These are phyloP conservation scores for Keiferia lycopersicella DNA, from an alignment of 2,888 invertebrate species.

Conservation along the genomic window DNA sequence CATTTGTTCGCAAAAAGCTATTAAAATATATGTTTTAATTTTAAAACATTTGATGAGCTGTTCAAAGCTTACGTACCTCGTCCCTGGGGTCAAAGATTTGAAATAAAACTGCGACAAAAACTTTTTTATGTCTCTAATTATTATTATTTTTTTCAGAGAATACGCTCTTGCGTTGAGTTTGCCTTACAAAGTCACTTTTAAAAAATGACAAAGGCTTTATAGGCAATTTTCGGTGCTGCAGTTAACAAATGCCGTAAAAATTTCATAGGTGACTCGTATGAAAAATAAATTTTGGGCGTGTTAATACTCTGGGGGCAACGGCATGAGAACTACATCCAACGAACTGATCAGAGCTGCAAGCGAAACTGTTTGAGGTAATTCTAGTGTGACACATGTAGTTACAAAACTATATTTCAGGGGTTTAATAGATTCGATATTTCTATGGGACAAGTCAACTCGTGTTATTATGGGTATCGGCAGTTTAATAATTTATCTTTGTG, in stretches of 20 bases:
- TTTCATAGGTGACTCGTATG: conserved; percentile 59
- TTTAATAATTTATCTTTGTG: too few species aligned
- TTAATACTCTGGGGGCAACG: conserved; percentile 53
- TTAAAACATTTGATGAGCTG: background rate
- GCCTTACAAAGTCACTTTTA: conserved; percentile 22
- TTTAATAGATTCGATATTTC: too few species aligned
- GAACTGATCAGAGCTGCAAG: background rate
- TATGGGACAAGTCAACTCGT: too few species aligned
- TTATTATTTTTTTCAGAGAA: background rate
- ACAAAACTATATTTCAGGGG: background rate
- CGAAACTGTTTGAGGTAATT: conserved; percentile 17
- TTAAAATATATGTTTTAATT: background rate
- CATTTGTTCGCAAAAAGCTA: background rate
- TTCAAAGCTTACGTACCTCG: too few species aligned
- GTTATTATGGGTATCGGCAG: too few species aligned
- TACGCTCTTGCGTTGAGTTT: background rate
- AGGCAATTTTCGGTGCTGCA: conserved; percentile 48
- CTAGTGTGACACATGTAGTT: conserved; percentile 29
- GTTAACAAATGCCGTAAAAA: conserved; percentile 58
- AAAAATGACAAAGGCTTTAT: conserved; percentile 45
- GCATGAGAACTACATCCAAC: conserved; percentile 31
- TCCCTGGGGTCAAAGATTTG: too few species aligned
- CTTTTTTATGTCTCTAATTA: background rate
- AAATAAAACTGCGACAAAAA: too few species aligned
- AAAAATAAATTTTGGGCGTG: conserved; percentile 59